These are phyloP conservation scores for Drosophila leonis DNA, from an alignment of 2,888 invertebrate species.

Conservation along the genomic window DNA sequence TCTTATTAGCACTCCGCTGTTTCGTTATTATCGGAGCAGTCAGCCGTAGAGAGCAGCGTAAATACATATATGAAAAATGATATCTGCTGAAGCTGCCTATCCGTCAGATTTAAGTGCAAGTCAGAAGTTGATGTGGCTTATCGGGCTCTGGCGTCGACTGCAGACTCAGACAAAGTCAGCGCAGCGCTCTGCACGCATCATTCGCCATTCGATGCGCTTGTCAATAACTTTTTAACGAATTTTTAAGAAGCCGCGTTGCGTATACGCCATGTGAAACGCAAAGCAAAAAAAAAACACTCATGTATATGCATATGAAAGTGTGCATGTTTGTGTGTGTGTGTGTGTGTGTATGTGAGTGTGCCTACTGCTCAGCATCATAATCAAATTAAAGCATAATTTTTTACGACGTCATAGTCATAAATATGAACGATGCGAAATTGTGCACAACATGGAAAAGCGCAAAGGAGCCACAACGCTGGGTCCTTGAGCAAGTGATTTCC, in stretches of 20 bases:
- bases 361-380: slow-evolving; percentile 64
- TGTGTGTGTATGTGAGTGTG: slow-evolving; percentile 14
- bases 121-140: slow-evolving; percentile 45
- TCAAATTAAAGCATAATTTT: slow-evolving; percentile 81
- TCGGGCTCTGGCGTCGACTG: slow-evolving; percentile 13
- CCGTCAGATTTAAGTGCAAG: slow-evolving; percentile 54
- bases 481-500: slow-evolving; percentile 60
- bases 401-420: slow-evolving; percentile 80
- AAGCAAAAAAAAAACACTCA: neutral
- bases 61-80: slow-evolving; percentile 28
- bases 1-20: neutral
- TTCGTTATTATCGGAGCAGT: slow-evolving; percentile 12
- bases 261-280: slow-evolving; percentile 64
- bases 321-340: slow-evolving; percentile 9
- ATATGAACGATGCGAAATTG: slow-evolving; percentile 74
- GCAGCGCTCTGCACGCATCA: slow-evolving; percentile 35
- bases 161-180: slow-evolving; percentile 24
- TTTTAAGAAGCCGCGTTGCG: slow-evolving; percentile 59
- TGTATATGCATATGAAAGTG: slow-evolving; percentile 10
- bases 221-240: slow-evolving; percentile 73
- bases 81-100: slow-evolving; percentile 14
- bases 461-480: slow-evolving; percentile 9
- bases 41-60: slow-evolving; percentile 12
- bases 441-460: slow-evolving; percentile 35
- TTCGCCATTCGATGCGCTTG: slow-evolving; percentile 37